Evolutionary conservation across 2,113 vertebrate species (phyloP), one percentile per base, ranked within the genome.

Genomic region (Rutilus rutilus): DNA sequence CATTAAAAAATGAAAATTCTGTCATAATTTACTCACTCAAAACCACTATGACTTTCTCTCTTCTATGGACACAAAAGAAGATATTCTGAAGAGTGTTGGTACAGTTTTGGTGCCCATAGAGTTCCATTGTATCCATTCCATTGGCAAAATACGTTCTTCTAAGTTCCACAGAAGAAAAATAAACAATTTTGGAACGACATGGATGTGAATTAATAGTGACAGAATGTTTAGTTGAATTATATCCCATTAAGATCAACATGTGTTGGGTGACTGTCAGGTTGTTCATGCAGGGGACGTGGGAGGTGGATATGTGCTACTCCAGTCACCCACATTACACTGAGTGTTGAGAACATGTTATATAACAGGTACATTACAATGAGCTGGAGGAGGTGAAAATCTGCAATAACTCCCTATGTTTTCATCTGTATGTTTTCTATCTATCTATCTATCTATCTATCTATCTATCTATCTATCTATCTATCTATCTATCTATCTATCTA

Each of bases 291-390:
- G n/a, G 19, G 42, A 42, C 0, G 75, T 77, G 27, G 15, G 5
- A 57, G 19, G 50, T 78, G 21, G 19, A 33, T 36, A 17, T 19
- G 45, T 19, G 25, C 74, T 76, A 21, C 47, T 76, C 15, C n/a
- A 76, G 14, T 19, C n/a, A 50, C 25, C 45, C 25, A 76, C 47
- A 76, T 17, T 10, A 52, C 25, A 52, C 7, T 59, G 30, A 7
- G 76, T 36, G 52, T 5, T 57, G 50, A 78, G 52, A 78, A 2
- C 52, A 57, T 39, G 52, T 59, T 78, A 39, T n/a, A 30, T 59
- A 78, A 57, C n/a, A 27, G n/a, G 14, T 77, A 77, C 50, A 57
- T 77, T 19, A 78, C 30, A 23, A 76, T 52, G 45, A 52, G 23
- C 45, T 27, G 17, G 27, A 23, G 27, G 50, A 57, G 52, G 19